Base-by-base conservation (phyloP, 2,888 invertebrate genomes). In the Candidula unifasciata region DNA sequence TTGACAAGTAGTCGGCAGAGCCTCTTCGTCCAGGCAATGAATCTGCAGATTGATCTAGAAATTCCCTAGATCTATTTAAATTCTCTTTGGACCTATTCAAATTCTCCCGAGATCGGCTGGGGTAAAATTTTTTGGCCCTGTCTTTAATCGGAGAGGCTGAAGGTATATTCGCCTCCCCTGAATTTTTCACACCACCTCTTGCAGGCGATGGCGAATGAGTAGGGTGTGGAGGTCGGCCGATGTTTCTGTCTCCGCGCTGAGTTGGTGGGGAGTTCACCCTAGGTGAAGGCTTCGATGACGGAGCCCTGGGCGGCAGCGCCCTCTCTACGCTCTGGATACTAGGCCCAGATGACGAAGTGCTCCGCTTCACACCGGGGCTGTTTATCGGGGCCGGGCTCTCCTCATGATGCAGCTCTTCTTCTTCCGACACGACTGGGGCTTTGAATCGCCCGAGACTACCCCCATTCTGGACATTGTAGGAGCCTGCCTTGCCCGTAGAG, bases 381-480 rank as follows among this genome's bases (percentile, higher is more conserved):
- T 90, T 90, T 71, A 91, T 86, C 71, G 85, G 83, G 3, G 88
- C 82, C 18, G 86, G 86, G 76, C 87, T 84, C 54, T 86, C 83
- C 21, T 85, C 86, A 24, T 88, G 88, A 68, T 88, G 88, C 54
- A 82, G 78, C 21, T 86, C 84, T 5, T 90, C 90, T 82, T 91
- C 91, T 3, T 89, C 89, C 18, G 87, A 88, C 0, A 91, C 91
- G 27, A 91, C 86, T 0, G 88, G 88, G 21, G 88, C 88, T 64
- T 85, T 86, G 73, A 81, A 79, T 24, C 69, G 66, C 13, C 82
- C 85, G 13, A 82, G 80, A n/a, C 85, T 73, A 0, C 79, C 85
- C 30, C 85, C 85, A 60, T 85, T 85, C 33, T 81, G 85, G 16
- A 81, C 81, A 71, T 10, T 44, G 71, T 79, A 68, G 24, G 84